A percentile compares a stretch with the other conserved stretches of the same genome.
phyloP scores from a whole-genome alignment of 2,113 vertebrate species.

The Eira barbara region DNA sequence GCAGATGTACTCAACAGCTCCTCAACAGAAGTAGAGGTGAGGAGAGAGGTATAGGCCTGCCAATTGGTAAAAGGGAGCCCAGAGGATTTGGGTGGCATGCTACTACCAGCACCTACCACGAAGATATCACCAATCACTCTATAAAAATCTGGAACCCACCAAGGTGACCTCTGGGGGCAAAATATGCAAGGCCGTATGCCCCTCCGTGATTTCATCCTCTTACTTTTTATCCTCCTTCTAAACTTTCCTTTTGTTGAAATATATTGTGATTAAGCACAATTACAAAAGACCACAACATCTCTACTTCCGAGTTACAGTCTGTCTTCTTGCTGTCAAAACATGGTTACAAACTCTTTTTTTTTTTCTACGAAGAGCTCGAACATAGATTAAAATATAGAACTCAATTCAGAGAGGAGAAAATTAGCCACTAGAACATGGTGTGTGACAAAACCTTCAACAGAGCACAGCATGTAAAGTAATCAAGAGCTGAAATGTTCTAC shows the following conservation, averaged over 20 bases:
- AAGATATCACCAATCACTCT: background rate
- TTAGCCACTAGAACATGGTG: background rate
- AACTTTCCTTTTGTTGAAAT: conserved; percentile 67
- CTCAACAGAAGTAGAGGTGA: background rate
- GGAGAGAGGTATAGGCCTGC: background rate
- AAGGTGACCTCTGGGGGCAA: background rate
- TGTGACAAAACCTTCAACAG: background rate
- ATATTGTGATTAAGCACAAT: conserved; percentile 74
- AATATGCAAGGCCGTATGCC: background rate
- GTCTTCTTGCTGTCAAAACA: conserved; percentile 78
- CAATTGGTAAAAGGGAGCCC: background rate
- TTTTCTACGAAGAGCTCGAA: conserved; percentile 62
- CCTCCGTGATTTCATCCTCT: background rate
- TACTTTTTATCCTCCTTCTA: background rate
- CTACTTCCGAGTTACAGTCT: conserved; percentile 66
- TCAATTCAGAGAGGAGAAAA: conserved; percentile 13
- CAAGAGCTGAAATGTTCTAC: background rate
- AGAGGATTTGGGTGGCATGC: background rate
- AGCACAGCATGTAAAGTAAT: background rate
- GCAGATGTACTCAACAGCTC: background rate
- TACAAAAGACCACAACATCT: conserved; percentile 72
- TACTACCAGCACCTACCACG: background rate
- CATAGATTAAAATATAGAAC: conserved; percentile 66
- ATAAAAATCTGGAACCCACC: background rate
- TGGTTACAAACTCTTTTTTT: conserved; percentile 69